Evolutionary conservation across 2,113 vertebrate species (phyloP), one percentile per base, ranked within the genome.

Genomic region (Micronycteris hirsuta): DNA sequence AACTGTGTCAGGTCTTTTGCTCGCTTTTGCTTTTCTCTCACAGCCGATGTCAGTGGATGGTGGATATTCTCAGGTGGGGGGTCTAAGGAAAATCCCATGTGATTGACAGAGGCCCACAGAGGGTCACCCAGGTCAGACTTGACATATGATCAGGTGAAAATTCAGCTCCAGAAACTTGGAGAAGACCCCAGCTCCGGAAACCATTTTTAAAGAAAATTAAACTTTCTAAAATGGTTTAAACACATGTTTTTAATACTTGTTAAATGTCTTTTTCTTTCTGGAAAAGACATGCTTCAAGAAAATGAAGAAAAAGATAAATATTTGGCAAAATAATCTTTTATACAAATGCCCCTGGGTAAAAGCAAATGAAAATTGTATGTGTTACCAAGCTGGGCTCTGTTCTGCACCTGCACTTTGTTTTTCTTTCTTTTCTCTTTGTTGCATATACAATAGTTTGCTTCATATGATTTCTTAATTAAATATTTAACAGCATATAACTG

Each of bases 271-370:
- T 89, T 97, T 95, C 96, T 98, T 96, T 97, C 76, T 89, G 84
- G 85, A 94, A 93, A 98, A 97, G 65, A 92, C 97, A 95, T 97
- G 95, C 45, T 97, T 98, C 96, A 97, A 95, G 91, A 97, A 97
- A 98, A 97, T 96, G 90, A 76, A 76, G 91, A 89, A 33, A 96
- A 45, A 90, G 88, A 96, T 98, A 97, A 74, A 41, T 97, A 96
- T 91, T 97, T 97, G 97, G 83, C 80, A 96, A 98, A 93, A 83
- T 7, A 38, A 7, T 65, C 33, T 24, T 43, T 94, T 92, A 92
- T 97, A 41, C 93, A 94, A 31, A 96, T 86, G 93, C 58, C 94
- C 45, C 67, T 95, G 94, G 93, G 93, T 97, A 94, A 97, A 88
- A 96, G 96, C 88, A 97, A 98, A 91, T 92, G 93, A 97, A 96